Evolutionary conservation across 2,797 vertebrate genomes (phyloP), one percentile per base, ranked within the genome.

Genomic region (Xerus rutilus): DNA sequence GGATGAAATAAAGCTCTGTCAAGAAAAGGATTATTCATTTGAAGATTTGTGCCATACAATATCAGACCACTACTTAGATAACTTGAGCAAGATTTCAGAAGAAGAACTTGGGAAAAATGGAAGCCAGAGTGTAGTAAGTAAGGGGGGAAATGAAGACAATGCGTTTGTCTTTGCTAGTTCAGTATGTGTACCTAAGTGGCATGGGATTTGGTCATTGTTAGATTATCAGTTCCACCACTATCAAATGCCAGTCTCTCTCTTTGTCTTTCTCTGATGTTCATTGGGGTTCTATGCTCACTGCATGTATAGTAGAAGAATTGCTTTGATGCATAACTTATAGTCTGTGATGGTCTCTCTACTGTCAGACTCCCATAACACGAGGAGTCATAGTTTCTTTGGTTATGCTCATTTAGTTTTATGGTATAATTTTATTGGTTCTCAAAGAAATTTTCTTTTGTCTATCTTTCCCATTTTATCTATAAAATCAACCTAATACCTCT

Each of bases 1-100:
- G 97, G 99, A 99, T 94, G 99, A 99, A 98, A 99, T 99, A 97
- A 99, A 99, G 98, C 99, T 99, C 97, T 99, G 99, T 97, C 99
- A 99, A 97, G 99, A 99, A 98, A 99, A 99, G 96, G 99, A 99
- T 97, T 99, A 99, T 98, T 99, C 99, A 93, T 99, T 99, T 77
- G 99, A 99, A 99, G 99, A 99, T 97, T 98, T 99, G 93, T 99
- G 99, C 98, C 99, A 99, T 97, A 99, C 99, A 94, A 99, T 99
- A 97, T 99, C 99, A 97, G 99, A 99, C 79, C 98, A 99, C 98
- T 99, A 99, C 97, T 99, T 99, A 99, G 99, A 99, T 98, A 99
- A 99, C 98, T 99, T 99, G 93, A 99, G 99, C 98, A 99, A 99
- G 93, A 98, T 99, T 91, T 99, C 99, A 47, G 99, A 99, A 82